Evolutionary conservation across 2,888 invertebrate genomes (phyloP).

Genomic region (Polymixis lichenea): DNA sequence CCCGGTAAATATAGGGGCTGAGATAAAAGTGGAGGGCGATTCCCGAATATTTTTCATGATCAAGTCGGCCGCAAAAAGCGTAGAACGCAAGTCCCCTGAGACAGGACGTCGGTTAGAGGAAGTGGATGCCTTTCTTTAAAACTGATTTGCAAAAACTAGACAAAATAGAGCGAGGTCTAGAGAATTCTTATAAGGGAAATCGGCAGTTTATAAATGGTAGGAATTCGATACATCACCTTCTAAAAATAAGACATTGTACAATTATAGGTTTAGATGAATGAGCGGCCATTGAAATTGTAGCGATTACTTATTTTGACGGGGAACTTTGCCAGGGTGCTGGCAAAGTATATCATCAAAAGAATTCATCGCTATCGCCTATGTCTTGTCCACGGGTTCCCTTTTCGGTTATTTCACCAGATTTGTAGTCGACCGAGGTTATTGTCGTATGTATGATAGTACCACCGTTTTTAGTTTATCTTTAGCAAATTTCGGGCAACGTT

Average conservation of each 20-base stretch:
- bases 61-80: constrained; percentile 4
- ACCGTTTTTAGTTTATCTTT: constrained; percentile 83
- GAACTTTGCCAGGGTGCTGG: background rate
- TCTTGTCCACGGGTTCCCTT: constrained; percentile 47
- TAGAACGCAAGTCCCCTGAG: constrained; percentile 13
- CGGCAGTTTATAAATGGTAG: background rate
- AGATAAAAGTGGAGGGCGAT: constrained; percentile 45
- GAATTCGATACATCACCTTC: background rate
- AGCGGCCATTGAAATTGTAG: no score
- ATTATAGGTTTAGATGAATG: no score
- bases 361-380: constrained; percentile 49
- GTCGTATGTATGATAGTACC: constrained; percentile 73
- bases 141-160: background rate
- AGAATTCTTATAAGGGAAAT: background rate
- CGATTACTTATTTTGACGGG: no score
- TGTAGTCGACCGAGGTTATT: constrained; percentile 78
- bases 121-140: background rate
- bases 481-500: constrained; percentile 65
- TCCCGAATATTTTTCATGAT: constrained; percentile 29
- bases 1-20: constrained; percentile 63
- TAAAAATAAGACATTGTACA: no score
- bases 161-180: no score
- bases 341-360: background rate
- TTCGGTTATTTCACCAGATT: constrained; percentile 79
- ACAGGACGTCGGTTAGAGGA: background rate